These are phyloP conservation scores for Aricia agestis DNA, from an alignment of 1,140 invertebrate species.

Conservation along the genomic window DNA sequence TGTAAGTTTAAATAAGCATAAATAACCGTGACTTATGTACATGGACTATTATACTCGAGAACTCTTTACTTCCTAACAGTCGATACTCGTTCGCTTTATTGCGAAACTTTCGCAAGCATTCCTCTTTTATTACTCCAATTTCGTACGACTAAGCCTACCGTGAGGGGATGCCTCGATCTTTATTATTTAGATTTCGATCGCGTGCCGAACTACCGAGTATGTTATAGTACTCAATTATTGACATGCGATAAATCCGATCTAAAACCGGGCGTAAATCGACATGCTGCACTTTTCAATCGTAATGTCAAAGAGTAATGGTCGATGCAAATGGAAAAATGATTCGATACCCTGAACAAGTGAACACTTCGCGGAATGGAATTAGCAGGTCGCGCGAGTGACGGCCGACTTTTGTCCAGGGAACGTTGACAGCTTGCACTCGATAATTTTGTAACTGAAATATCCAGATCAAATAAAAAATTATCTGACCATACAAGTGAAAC, in stretches of 20 bases:
- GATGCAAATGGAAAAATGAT: constrained; percentile 40
- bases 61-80: constrained; percentile 75
- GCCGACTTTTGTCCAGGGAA: neutral
- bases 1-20: constrained; percentile 47
- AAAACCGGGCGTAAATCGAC: constrained; percentile 14
- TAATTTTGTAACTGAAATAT: neutral
- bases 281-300: constrained; percentile 28
- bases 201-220: constrained; percentile 33
- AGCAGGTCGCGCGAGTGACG: constrained; percentile 22
- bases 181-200: constrained; percentile 73
- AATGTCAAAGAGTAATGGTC: constrained; percentile 36
- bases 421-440: neutral
- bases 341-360: constrained; percentile 28
- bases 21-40: constrained; percentile 50
- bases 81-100: constrained; percentile 75
- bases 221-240: constrained; percentile 15
- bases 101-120: constrained; percentile 73
- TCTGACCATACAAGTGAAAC: too few species aligned
- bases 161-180: constrained; percentile 58
- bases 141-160: constrained; percentile 72
- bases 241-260: constrained; percentile 13
- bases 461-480: too few species aligned
- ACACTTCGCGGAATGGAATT: constrained; percentile 38
- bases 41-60: constrained; percentile 56
- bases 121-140: constrained; percentile 76